Conservation (phyloP, 2,888 invertebrate species). For the Eurois occulta region DNA sequence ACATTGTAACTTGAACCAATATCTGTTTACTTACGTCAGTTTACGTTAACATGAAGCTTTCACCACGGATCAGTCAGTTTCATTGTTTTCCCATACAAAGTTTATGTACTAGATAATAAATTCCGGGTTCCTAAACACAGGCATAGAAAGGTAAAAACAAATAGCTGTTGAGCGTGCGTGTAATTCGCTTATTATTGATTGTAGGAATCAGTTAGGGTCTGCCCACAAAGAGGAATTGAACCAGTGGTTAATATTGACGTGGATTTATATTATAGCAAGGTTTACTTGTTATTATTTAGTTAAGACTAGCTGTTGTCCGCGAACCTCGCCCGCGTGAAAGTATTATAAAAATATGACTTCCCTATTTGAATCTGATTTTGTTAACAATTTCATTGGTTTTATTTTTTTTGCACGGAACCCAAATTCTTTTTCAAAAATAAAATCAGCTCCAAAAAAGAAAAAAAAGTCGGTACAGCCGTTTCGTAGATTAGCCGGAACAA, state of each 20-base stretch:
- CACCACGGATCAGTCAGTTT: constrained; percentile 47
- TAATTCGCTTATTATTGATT: constrained; percentile 76
- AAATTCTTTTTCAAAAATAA: too few species aligned
- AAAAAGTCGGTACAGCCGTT: too few species aligned
- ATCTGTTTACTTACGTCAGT: constrained; percentile 30
- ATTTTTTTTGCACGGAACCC: too few species aligned
- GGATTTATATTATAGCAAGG: not conserved
- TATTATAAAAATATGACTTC: too few species aligned
- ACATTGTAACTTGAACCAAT: constrained; percentile 37
- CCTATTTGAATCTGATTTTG: too few species aligned
- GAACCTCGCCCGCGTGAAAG: too few species aligned
- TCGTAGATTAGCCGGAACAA: too few species aligned
- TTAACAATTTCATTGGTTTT: too few species aligned
- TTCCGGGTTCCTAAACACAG: constrained; percentile 72
- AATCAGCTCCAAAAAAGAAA: too few species aligned
- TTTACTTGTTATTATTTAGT: not conserved
- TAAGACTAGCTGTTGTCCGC: too few species aligned
- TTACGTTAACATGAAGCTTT: constrained; percentile 34
- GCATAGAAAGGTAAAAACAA: constrained; percentile 75
- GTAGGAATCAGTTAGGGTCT: constrained; percentile 67
- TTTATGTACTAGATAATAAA: constrained; percentile 67
- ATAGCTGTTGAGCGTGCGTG: constrained; percentile 71
- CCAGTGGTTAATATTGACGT: not conserved
- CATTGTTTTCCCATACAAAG: constrained; percentile 62
- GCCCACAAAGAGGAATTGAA: constrained; percentile 21